phyloP scores from a whole-genome alignment of 1,140 invertebrate species.

The Hyles vespertilio region DNA sequence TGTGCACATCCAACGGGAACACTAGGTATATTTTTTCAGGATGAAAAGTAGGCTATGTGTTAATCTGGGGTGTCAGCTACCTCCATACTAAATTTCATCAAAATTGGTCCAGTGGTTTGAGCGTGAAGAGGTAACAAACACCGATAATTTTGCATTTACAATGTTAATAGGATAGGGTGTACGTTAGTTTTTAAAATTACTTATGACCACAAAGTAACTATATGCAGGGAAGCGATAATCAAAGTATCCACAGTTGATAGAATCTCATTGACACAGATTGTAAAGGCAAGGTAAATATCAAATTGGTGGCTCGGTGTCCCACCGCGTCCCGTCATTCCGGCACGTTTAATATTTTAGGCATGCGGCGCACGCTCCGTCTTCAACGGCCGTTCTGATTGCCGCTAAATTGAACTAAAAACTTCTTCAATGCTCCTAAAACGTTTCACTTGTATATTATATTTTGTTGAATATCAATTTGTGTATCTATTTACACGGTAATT shows the following conservation, averaged over 20 bases:
- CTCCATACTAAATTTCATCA: too few species aligned
- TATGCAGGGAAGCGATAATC: not conserved
- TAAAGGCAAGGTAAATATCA: slow-evolving; percentile 28
- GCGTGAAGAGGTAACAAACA: too few species aligned
- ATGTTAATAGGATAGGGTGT: too few species aligned
- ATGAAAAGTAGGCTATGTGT: too few species aligned
- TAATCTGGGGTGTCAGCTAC: too few species aligned
- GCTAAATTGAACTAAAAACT: slow-evolving; percentile 75
- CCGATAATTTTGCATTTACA: too few species aligned
- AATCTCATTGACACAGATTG: slow-evolving; percentile 3
- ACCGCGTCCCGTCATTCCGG: slow-evolving; percentile 49
- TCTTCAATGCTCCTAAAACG: slow-evolving; percentile 66
- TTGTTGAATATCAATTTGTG: slow-evolving; percentile 28
- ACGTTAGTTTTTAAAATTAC: too few species aligned
- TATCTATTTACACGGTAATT: slow-evolving; percentile 10
- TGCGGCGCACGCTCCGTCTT: slow-evolving; percentile 64
- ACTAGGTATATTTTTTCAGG: too few species aligned
- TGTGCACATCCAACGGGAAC: too few species aligned
- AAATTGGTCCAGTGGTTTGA: too few species aligned
- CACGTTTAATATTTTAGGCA: slow-evolving; percentile 70
- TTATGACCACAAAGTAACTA: too few species aligned
- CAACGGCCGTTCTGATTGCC: slow-evolving; percentile 70
- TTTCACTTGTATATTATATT: slow-evolving; percentile 53
- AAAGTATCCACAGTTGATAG: not conserved
- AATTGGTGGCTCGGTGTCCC: slow-evolving; percentile 51